A percentile compares a stretch with the other conserved stretches of the same genome.
phyloP scores from a whole-genome alignment of 2,113 vertebrate genomes.

The Trematomus loennbergii region DNA sequence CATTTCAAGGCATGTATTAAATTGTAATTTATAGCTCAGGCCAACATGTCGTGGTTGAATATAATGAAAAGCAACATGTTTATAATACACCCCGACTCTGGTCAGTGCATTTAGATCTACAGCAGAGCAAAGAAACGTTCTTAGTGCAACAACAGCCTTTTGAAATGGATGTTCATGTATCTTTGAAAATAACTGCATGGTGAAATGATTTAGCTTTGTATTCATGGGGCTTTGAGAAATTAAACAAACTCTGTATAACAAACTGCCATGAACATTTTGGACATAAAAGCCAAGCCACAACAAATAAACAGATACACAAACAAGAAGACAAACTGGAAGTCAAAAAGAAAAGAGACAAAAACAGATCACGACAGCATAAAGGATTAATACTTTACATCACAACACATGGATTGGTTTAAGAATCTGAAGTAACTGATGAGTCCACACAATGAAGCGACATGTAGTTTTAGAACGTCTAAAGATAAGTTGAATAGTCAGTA shows the following conservation, averaged over 20 bases:
- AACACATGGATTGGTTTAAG: background rate
- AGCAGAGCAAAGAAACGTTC: conserved; percentile 8
- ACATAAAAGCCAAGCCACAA: conserved; percentile 17
- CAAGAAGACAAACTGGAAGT: background rate
- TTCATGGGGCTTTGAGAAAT: conserved; percentile 8
- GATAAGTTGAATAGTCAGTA: background rate
- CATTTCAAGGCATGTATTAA: conserved; percentile 56
- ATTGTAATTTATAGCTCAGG: conserved; percentile 34
- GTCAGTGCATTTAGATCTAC: conserved; percentile 12
- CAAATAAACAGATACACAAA: conserved; percentile 10
- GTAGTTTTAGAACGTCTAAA: too few species aligned
- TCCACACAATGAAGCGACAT: background rate
- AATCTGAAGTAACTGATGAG: background rate
- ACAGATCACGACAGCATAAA: background rate
- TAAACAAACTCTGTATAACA: conserved; percentile 17
- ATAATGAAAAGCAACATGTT: conserved; percentile 57
- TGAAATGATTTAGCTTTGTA: conserved; percentile 24
- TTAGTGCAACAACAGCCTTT: background rate
- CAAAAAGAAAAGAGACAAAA: background rate
- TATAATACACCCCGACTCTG: conserved; percentile 26
- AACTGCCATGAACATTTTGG: background rate
- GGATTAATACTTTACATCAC: background rate
- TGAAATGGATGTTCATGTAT: conserved; percentile 1
- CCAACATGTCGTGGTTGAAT: conserved; percentile 45
- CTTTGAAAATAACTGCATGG: conserved; percentile 16